phyloP scores from a whole-genome alignment of 2,797 vertebrate species.

The Tolypeutes matacus region DNA sequence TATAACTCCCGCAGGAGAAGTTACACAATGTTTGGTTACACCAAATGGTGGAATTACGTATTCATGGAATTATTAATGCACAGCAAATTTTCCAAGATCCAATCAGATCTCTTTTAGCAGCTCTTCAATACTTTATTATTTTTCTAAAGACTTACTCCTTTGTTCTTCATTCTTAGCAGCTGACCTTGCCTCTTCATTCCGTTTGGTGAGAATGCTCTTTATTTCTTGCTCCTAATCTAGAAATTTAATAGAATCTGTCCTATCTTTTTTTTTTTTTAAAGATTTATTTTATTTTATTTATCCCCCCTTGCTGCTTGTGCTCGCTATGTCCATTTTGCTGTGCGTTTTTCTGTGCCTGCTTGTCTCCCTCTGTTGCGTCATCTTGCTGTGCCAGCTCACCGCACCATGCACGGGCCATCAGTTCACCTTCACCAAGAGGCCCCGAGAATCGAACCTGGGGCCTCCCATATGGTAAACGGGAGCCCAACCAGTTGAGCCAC shows the following conservation, averaged over 20 bases:
- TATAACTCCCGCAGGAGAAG: background rate
- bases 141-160: background rate
- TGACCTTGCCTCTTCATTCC: slow-evolving; percentile 14
- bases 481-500: no score
- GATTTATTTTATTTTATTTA: no score
- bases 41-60: background rate
- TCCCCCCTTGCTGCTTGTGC: no score
- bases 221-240: slow-evolving; percentile 51
- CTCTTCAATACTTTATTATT: background rate
- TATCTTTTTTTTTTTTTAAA: no score
- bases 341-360: no score
- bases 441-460: no score
- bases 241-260: slow-evolving; percentile 32
- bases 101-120: background rate
- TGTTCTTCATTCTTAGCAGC: slow-evolving; percentile 51
- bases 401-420: no score
- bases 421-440: no score
- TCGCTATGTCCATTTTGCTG: no score
- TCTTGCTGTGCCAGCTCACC: no score
- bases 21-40: slow-evolving; percentile 20
- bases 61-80: background rate
- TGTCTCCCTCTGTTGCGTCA: no score
- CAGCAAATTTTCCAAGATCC: slow-evolving; percentile 7
- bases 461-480: no score
- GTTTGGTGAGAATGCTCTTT: slow-evolving; percentile 34